These are phyloP conservation scores for Gryon sp. DNA, from an alignment of 1,140 invertebrate genomes.

Conservation along the genomic window DNA sequence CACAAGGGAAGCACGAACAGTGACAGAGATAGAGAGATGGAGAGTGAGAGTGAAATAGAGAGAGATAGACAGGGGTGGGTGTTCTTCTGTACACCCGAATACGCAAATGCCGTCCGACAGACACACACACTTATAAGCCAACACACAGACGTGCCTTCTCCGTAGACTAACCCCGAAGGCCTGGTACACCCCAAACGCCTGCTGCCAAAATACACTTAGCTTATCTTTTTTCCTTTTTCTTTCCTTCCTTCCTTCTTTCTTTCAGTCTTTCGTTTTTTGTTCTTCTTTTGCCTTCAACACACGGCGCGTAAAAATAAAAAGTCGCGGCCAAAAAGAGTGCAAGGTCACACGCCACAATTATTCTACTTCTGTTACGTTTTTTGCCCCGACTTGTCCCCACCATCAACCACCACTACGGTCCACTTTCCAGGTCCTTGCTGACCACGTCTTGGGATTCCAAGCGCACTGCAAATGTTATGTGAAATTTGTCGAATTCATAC, in stretches of 20 bases:
- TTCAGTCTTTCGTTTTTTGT: too few relatives aligned
- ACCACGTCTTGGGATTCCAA: not conserved
- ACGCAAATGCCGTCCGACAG: slow-evolving; percentile 29
- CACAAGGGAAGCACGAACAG: too few relatives aligned
- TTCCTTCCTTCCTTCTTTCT: too few relatives aligned
- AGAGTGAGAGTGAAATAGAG: too few relatives aligned
- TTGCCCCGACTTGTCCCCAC: not conserved
- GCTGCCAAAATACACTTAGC: slow-evolving; percentile 47
- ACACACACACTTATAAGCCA: slow-evolving; percentile 13
- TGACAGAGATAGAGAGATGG: too few relatives aligned
- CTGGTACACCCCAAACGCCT: slow-evolving; percentile 18
- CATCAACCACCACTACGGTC: not conserved
- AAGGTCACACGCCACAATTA: slow-evolving; percentile 53
- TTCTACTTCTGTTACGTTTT: slow-evolving; percentile 37
- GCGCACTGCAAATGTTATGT: too few relatives aligned
- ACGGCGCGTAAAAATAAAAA: slow-evolving; percentile 34
- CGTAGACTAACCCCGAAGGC: not conserved
- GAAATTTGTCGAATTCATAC: too few relatives aligned
- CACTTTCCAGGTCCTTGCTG: slow-evolving; percentile 5
- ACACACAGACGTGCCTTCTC: not conserved
- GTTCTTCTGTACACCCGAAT: slow-evolving; percentile 45
- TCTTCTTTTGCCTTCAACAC: slow-evolving; percentile 4
- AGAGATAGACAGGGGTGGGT: too few relatives aligned
- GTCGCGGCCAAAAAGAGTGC: slow-evolving; percentile 38
- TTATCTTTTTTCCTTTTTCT: slow-evolving; percentile 7